phyloP scores from a whole-genome alignment of 2,113 vertebrate genomes.

The Notarius lentiginosus region DNA sequence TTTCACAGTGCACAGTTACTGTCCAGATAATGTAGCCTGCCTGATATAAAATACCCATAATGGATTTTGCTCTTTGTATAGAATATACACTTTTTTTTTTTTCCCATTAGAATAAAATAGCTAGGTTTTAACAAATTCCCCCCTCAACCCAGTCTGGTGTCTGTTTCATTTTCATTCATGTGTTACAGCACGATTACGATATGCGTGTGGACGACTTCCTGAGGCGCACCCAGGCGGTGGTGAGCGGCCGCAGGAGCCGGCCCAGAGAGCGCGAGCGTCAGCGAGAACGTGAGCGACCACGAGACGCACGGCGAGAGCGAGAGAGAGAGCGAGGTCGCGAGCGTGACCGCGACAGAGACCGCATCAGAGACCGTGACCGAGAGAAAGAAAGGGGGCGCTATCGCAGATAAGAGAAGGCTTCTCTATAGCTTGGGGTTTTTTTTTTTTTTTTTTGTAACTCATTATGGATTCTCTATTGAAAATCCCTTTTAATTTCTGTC shows the following conservation, averaged over 20 bases:
- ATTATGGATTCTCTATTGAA: constrained; percentile 5
- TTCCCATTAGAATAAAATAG: neutral
- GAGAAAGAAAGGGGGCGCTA: constrained; percentile 94
- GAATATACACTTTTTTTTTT: neutral
- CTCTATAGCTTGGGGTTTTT: neutral
- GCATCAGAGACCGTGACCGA: constrained; percentile 78
- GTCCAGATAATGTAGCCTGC: neutral
- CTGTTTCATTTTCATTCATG: neutral
- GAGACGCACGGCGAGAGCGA: constrained; percentile 82
- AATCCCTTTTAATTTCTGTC: constrained; percentile 11
- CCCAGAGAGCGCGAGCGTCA: constrained; percentile 90
- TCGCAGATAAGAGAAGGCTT: constrained; percentile 74
- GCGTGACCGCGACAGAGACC: constrained; percentile 82
- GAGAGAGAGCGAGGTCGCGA: constrained; percentile 80
- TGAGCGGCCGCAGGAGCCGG: constrained; percentile 87
- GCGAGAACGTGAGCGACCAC: constrained; percentile 80
- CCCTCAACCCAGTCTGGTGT: neutral
- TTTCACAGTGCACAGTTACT: neutral
- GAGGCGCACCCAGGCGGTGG: constrained; percentile 92
- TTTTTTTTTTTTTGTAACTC: neutral
- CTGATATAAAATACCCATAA: neutral
- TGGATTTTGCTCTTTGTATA: neutral
- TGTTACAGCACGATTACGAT: constrained; percentile 91
- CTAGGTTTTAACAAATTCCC: neutral
- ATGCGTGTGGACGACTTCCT: constrained; percentile 99